Conservation (phyloP, 2,113 vertebrate species). For the Gadus chalcogrammus region DNA sequence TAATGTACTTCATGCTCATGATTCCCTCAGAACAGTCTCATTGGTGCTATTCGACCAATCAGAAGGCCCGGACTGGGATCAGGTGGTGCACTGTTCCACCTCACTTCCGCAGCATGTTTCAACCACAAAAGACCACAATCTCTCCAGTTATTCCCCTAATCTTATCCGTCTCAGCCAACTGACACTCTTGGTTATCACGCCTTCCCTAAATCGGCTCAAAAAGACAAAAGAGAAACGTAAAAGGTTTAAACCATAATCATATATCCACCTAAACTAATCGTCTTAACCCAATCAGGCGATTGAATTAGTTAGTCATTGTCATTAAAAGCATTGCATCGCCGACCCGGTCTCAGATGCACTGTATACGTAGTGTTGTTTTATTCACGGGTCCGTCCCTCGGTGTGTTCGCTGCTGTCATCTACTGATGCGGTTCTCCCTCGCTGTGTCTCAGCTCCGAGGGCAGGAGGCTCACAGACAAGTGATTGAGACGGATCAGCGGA, state of each 20-base stretch:
- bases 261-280: too few species aligned
- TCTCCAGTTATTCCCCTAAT: constrained; percentile 22
- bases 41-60: constrained; percentile 34
- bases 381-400: too few species aligned
- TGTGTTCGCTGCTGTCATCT: too few species aligned
- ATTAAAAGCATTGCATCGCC: too few species aligned
- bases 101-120: constrained; percentile 18
- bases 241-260: too few species aligned
- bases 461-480: constrained; percentile 24
- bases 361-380: too few species aligned
- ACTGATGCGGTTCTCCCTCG: too few species aligned
- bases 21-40: constrained; percentile 15
- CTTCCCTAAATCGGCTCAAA: background rate
- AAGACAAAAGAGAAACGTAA: background rate
- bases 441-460: too few species aligned
- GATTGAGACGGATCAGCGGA: constrained; percentile 53
- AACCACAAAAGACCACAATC: background rate
- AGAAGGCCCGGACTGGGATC: constrained; percentile 3
- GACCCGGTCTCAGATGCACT: too few species aligned
- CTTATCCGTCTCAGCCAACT: constrained; percentile 28
- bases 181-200: constrained; percentile 27
- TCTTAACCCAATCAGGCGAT: background rate
- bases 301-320: background rate
- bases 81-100: constrained; percentile 13
- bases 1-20: constrained; percentile 17